Evolutionary conservation across 1,140 invertebrate species (phyloP).

Genomic region (Dreissena rostriformis): DNA sequence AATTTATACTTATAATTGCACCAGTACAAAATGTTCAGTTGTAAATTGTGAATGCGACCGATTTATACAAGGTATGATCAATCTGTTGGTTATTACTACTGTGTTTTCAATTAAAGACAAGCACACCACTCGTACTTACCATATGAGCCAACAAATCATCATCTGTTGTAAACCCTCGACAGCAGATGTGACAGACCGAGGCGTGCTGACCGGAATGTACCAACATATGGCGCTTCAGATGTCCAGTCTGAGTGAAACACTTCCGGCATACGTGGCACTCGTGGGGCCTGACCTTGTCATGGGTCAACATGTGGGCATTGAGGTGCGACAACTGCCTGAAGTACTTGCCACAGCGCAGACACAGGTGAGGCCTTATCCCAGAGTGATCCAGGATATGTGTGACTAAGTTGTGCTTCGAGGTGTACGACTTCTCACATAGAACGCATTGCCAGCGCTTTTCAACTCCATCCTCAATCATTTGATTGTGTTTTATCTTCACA

Average conservation of each 20-base stretch:
- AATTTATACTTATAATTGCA: no score
- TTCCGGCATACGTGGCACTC: conserved; percentile 77
- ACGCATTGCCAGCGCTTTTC: conserved; percentile 78
- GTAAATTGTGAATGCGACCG: conserved; percentile 9
- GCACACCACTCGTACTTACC: not conserved
- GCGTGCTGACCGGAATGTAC: conserved; percentile 79
- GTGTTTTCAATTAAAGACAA: no score
- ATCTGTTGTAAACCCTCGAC: conserved; percentile 76
- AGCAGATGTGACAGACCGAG: conserved; percentile 86
- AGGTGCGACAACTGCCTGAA: conserved; percentile 80
- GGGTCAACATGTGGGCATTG: conserved; percentile 80
- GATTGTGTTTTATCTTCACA: conserved; percentile 75
- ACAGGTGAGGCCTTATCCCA: conserved; percentile 79
- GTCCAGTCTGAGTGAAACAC: conserved; percentile 81
- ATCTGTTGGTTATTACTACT: not conserved
- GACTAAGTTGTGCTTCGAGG: conserved; percentile 80
- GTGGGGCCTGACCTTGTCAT: conserved; percentile 79
- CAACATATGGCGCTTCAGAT: conserved; percentile 74
- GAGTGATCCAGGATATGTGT: conserved; percentile 79
- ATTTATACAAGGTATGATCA: not conserved
- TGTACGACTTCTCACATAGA: conserved; percentile 78
- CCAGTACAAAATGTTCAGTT: no score
- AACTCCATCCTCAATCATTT: conserved; percentile 71
- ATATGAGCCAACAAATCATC: conserved; percentile 60
- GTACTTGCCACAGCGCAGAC: conserved; percentile 79